These are phyloP conservation scores for Scortum barcoo DNA, from an alignment of 2,113 vertebrate genomes.

Conservation along the genomic window DNA sequence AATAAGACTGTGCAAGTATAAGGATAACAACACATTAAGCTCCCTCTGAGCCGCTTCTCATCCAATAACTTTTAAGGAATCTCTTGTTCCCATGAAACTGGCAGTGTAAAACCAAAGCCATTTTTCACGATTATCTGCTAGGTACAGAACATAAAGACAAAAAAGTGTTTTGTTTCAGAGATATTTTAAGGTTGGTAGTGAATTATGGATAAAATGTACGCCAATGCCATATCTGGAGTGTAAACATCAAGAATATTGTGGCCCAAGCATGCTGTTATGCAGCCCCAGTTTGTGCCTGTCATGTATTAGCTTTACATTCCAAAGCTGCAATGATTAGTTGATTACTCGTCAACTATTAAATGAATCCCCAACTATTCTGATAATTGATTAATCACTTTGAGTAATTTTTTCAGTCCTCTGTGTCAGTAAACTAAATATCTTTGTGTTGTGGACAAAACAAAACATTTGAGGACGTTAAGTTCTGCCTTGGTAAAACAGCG, in stretches of 20 bases:
- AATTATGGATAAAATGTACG: constrained; percentile 23
- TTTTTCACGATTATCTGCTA: constrained; percentile 16
- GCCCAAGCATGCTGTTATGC: constrained; percentile 38
- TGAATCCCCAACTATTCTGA: too few species aligned
- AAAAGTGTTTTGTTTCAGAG: constrained; percentile 21
- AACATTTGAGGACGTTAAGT: too few species aligned
- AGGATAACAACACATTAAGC: constrained; percentile 14
- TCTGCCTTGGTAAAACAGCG: too few species aligned
- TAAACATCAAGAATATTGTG: constrained; percentile 65
- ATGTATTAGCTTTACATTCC: neutral
- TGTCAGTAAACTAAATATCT: too few species aligned
- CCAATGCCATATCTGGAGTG: constrained; percentile 49
- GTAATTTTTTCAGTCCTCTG: too few species aligned
- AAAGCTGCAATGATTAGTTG: too few species aligned
- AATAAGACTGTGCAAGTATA: constrained; percentile 49
- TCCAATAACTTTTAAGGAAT: neutral
- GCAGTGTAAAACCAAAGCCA: constrained; percentile 78
- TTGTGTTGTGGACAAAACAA: too few species aligned
- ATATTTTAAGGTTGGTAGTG: constrained; percentile 62
- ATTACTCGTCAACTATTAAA: too few species aligned
- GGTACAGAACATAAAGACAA: constrained; percentile 30
- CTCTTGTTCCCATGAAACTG: constrained; percentile 31
- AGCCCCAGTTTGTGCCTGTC: constrained; percentile 3
- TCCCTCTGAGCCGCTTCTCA: constrained; percentile 18
- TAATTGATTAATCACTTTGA: too few species aligned